A percentile compares a stretch with the other conserved stretches of the same genome.
phyloP scores from a whole-genome alignment of 2,888 invertebrate genomes.

The Saturnia pavonia region DNA sequence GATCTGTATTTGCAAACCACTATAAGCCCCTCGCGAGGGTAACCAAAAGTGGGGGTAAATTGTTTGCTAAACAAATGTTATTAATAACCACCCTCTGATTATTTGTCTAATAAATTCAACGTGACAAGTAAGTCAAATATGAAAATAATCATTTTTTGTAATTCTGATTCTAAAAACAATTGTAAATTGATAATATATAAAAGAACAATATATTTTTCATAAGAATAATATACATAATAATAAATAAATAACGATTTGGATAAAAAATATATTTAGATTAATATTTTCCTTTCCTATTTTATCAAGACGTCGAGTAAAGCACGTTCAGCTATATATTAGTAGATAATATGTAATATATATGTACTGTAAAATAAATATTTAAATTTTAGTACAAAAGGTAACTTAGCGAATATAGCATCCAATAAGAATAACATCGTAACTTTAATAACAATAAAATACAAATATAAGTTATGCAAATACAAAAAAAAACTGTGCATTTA shows the following conservation, averaged over 20 bases:
- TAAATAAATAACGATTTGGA: too few relatives aligned
- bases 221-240: too few relatives aligned
- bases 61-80: conserved; percentile 73
- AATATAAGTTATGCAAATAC: too few relatives aligned
- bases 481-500: too few relatives aligned
- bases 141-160: conserved; percentile 24
- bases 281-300: too few relatives aligned
- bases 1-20: conserved; percentile 70
- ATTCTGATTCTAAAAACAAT: conserved; percentile 27
- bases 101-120: conserved; percentile 67
- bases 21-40: conserved; percentile 50
- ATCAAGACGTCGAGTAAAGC: too few relatives aligned
- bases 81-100: conserved; percentile 62
- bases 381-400: background rate
- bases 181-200: conserved; percentile 26
- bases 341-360: too few relatives aligned
- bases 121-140: conserved; percentile 31
- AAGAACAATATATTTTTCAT: conserved; percentile 28
- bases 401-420: too few relatives aligned
- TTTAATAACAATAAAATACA: too few relatives aligned
- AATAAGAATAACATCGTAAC: too few relatives aligned
- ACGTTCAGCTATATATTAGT: too few relatives aligned
- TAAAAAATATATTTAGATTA: too few relatives aligned
- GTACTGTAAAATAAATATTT: conserved; percentile 21
- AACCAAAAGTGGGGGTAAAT: conserved; percentile 40